Base-by-base conservation (phyloP, 1,140 invertebrate genomes). In the Zophobas atratus region DNA sequence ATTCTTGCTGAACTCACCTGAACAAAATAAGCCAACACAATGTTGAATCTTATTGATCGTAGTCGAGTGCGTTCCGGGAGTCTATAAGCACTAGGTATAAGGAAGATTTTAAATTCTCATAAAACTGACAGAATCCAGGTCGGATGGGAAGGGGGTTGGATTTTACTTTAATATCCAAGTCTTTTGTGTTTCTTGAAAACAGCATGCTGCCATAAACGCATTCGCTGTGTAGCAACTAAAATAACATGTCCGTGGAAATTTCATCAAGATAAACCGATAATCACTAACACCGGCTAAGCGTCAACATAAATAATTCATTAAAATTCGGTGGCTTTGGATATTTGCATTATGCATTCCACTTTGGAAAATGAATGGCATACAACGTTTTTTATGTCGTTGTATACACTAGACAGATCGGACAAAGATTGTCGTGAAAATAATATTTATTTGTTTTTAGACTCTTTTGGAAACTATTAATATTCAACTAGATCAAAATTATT, bases 101-200 rank as follows among this genome's bases (percentile, higher is more conserved):
- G 78, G 71, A 67, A 76, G 75, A 77, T 70, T 79, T 79, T 79
- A 79, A 79, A 79, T 79, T 79, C 78, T 79, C 78, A 79, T 79
- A 79, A 79, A 79, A 79, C 77, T 79, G 77, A 75, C 77, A 79
- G 77, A 75, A 79, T 75, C 53, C 77, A 70, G 77, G 77, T 75
- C 63, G 73, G 39, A 51, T 57, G 73, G 63, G 60, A 70, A 49
- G 67, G 41, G 77, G 63, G 70, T 33, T 39, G 63, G 77, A 79
- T 79, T 79, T 73, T 75, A 57, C 77, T 70, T 79, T 79, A 79
- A 79, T 79, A 79, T 75, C 57, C 46, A 49, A n/a, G 75, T 70
- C 75, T 76, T 76, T 76, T 76, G 57, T 76, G 75, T 70, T 63
- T 38, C 60, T 43, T 51, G 71, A 39, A 67, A 43, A 46, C 60